A percentile compares a stretch with the other conserved stretches of the same genome.
These are phyloP conservation scores for Loriculus beryllinus DNA, from an alignment of 2,797 vertebrate species.

Conservation along the genomic window DNA sequence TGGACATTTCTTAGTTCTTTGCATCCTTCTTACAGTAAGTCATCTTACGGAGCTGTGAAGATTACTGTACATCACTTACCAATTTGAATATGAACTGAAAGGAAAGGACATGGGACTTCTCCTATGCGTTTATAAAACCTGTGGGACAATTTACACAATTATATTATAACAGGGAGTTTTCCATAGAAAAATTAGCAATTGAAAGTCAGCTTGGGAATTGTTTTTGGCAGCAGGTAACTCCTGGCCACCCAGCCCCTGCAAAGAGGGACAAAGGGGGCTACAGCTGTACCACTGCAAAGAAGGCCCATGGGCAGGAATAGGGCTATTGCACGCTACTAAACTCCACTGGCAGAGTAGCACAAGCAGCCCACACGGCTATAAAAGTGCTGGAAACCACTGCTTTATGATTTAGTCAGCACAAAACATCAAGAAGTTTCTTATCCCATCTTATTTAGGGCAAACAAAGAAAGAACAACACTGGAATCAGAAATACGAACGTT, in stretches of 20 bases:
- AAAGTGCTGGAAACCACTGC: not conserved
- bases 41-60: not conserved
- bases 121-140: conserved; percentile 59
- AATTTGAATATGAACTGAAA: conserved; percentile 56
- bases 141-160: conserved; percentile 62
- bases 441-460: not conserved
- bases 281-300: not conserved
- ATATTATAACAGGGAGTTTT: conserved; percentile 39
- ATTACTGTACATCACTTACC: conserved; percentile 55
- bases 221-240: conserved; percentile 4
- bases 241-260: not conserved
- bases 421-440: not conserved
- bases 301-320: not conserved
- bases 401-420: not conserved
- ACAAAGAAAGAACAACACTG: not conserved
- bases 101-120: conserved; percentile 54
- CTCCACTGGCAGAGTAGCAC: not conserved
- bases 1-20: not conserved
- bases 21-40: conserved; percentile 21
- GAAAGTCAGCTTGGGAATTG: conserved; percentile 14
- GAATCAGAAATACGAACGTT: not conserved
- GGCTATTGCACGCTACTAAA: not conserved
- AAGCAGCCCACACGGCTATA: not conserved
- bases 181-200: conserved; percentile 23
- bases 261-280: not conserved